Evolutionary conservation across 2,888 invertebrate genomes (phyloP), one percentile per base, ranked within the genome.

Genomic region (Cantharis nigra): DNA sequence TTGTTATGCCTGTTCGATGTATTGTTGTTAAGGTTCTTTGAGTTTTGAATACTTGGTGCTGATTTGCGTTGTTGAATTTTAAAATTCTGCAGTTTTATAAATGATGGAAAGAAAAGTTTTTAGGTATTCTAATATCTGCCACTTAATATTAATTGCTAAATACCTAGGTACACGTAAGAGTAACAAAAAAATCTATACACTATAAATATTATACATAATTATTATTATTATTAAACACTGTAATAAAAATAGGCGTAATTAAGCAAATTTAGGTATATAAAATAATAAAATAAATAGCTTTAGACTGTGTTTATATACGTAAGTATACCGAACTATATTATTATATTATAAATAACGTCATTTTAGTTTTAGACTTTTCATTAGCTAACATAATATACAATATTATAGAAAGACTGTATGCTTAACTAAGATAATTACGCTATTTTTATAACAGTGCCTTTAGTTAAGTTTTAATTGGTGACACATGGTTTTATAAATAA

Each of bases 401-500:
- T 82, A 85, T 85, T 82, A 85, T 86, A 87, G 86, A 87, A 49
- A 87, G 87, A 87, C 87, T 87, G 87, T 87, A 86, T 85, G 85
- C 85, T 85, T 86, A 83, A 83, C 83, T 78, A 80, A 77, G 78
- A 71, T 77, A 80, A 74, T 80, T 81, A 76, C 80, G 84, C 86
- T 85, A 85, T 85, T 85, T 85, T 84, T 81, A 83, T 84, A 85
- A 82, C 83, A 84, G 83, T 83, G 83, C 82, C 70, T 82, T 83
- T 85, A 85, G 86, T 87, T 87, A 86, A 87, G 86, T 86, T 86
- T 87, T 86, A 86, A 84, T 87, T 88, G 88, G 87, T 88, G 88
- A 88, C 87, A 88, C 88, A 87, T 88, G 88, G 88, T 88, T 88
- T 88, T 88, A 88, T 88, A 87, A 88, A 86, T 85, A 85, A 85